Base-by-base conservation (phyloP, 2,888 invertebrate genomes). In the Drosophila stalkeri region DNA sequence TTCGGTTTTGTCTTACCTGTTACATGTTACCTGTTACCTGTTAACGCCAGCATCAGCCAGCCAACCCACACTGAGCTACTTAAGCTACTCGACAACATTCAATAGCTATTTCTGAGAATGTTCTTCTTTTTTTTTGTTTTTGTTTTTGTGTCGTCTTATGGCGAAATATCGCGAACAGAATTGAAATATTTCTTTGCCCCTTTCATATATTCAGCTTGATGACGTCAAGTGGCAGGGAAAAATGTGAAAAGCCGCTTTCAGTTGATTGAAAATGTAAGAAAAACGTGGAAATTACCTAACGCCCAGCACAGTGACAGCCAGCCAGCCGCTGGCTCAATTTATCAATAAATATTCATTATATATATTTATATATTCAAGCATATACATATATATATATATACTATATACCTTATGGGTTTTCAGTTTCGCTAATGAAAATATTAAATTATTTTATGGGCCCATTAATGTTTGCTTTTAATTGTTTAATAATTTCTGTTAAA, bases 211-310 rank as follows among this genome's bases (percentile, higher is more conserved):
- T 69, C 52, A 37, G 46, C 16, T 68, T 77, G 70, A 77, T 91
- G 91, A 91, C 91, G 91, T 91, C 91, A 91, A 86, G 81, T 79
- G 79, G 37, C 23, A 52, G 9, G 18, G 72, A 75, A 80, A 82
- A 80, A 68, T 57, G 51, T 70, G 75, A 82, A 82, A 75, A 80
- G 68, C 66, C 57, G 73, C 78, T 72, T 44, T 41, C 49, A 73
- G 74, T 51, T 82, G 82, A 80, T 86, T 77, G 75, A 79, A 82
- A 81, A 83, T 77, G 81, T 55, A 77, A 80, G 85, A 75, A 86
- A 77, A 68, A 75, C 77, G 81, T 81, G 81, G 73, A 80, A 80
- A 82, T 79, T 77, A 75, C 76, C 74, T 80, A 76, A 76, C 78
- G 68, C 63, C 54, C 72, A 64, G 37, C 49, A 47, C 68, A 72